Base-by-base conservation (phyloP, 2,113 vertebrate species). In the Tetraodon nigroviridis region DNA sequence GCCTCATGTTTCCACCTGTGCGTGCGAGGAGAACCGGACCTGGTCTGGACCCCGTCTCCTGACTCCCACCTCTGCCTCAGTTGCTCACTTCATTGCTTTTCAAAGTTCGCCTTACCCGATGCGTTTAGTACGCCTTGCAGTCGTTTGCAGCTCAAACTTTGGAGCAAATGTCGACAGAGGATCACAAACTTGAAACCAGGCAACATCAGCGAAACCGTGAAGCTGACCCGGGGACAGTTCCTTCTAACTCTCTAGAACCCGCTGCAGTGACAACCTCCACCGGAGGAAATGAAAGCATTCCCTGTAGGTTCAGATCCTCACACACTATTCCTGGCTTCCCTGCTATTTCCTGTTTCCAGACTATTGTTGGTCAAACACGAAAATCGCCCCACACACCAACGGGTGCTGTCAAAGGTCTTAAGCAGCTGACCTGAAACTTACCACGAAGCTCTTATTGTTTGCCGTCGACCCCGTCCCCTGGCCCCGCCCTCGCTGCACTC, bases 1-100 rank as follows among this genome's bases (percentile, higher is more conserved):
- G 42, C 63, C 80, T 84, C 78, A 74, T 55, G 69, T 77, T 82
- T 65, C 78, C 85, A 89, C 84, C 88, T 87, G 84, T 86, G 83
- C 67, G 15, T 69, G 46, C 58, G 58, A 73, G 61, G 61, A 78
- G 7, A 37, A 1, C 72, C 40, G 58, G 76, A 80, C 72, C 74
- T 54, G 41, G 1, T 48, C 48, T n/a, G n/a, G n/a, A n/a, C 48
- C 65, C 48, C 51, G n/a, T 41, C 72, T 67, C 70, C 79, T 24
- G 24, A 24, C 24, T 24, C 24, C 24, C 24, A 24, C 75, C 81
- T 81, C 69, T 68, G 51, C 32, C 41, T 40, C 5, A 24, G 5
- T 24, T 5, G 22, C 22, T 24, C 5, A 5, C 22, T 24, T 68
- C 32, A n/a, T n/a, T 15, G 21, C 60, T 54, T 27, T 68, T 52